These are phyloP conservation scores for Zaprionus ornatus DNA, from an alignment of 1,140 invertebrate genomes.

Conservation along the genomic window DNA sequence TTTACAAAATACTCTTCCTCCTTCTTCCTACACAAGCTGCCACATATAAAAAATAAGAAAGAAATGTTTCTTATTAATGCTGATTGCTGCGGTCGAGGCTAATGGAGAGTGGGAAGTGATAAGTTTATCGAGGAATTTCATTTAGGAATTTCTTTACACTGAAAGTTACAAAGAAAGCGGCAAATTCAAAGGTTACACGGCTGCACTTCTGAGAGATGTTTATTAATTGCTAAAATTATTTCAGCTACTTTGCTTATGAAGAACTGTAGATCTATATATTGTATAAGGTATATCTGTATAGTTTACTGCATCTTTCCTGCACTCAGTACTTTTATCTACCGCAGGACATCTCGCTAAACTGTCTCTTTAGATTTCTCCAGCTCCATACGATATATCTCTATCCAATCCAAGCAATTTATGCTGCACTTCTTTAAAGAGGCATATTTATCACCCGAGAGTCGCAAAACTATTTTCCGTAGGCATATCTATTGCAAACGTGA, in stretches of 20 bases:
- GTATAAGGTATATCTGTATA: neutral
- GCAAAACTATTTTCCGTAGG: constrained; percentile 34
- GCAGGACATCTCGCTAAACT: neutral
- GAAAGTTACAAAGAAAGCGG: neutral
- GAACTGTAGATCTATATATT: neutral
- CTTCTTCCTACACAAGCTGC: neutral
- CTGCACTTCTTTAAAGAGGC: neutral
- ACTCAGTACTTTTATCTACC: neutral
- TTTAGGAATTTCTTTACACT: constrained; percentile 2
- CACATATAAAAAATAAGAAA: constrained; percentile 2
- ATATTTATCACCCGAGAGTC: constrained; percentile 32
- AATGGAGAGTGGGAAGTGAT: constrained; percentile 6
- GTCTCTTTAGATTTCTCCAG: neutral
- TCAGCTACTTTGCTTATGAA: neutral
- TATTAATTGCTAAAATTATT: neutral
- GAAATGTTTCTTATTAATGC: constrained; percentile 22
- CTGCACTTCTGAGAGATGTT: neutral
- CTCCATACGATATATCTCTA: neutral
- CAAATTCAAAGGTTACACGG: neutral
- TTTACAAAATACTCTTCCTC: constrained; percentile 33
- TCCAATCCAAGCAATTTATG: constrained; percentile 1
- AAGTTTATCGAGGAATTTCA: neutral
- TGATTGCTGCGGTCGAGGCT: constrained; percentile 25
- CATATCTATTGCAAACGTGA: constrained; percentile 48
- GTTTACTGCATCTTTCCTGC: neutral